Percentiles rank a stretch among this genome's conserved stretches.
Evolutionary conservation across 2,888 invertebrate species (phyloP).

Genomic region (Laothoe populi): DNA sequence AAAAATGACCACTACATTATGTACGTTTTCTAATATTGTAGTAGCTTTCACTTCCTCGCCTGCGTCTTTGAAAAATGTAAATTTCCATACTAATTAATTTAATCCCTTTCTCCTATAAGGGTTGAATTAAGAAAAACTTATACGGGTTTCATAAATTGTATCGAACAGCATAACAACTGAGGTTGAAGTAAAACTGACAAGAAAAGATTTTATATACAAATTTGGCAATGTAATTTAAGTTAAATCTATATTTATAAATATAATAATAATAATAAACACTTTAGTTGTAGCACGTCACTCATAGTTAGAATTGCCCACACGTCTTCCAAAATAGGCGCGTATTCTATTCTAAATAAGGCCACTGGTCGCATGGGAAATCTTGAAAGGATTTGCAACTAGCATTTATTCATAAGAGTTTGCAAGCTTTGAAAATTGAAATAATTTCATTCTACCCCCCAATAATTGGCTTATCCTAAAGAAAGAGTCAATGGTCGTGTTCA

Average conservation of each 20-base stretch:
- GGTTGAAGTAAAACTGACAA: no score
- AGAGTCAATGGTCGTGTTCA: background rate
- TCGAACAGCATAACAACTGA: no score
- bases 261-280: background rate
- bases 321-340: background rate
- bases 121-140: no score
- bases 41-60: background rate
- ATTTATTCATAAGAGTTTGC: background rate
- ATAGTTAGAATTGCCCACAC: constrained; percentile 10
- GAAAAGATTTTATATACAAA: no score
- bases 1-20: constrained; percentile 24
- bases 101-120: no score
- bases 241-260: no score
- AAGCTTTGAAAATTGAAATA: background rate
- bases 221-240: no score
- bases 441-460: background rate
- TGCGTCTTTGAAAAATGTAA: no score
- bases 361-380: constrained; percentile 12
- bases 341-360: background rate
- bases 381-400: background rate
- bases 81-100: no score
- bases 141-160: no score
- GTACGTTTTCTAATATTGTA: background rate
- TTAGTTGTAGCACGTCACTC: constrained; percentile 8
- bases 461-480: no score